phyloP scores from a whole-genome alignment of 2,888 invertebrate species.

The Caenorhabditis sp. region DNA sequence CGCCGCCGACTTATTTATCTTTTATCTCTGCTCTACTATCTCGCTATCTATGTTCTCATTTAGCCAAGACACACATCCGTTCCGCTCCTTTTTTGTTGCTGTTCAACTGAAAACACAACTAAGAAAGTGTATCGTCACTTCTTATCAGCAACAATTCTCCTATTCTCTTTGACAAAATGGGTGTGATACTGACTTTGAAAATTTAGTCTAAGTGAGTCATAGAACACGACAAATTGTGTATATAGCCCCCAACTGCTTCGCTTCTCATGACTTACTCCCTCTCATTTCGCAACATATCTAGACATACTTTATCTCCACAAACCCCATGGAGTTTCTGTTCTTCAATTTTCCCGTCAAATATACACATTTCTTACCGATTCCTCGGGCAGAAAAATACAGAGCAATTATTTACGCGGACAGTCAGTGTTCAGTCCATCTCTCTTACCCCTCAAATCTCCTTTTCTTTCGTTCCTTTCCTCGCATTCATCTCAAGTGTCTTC shows the following conservation, averaged over 20 bases:
- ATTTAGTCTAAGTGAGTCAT: slow-evolving; percentile 9
- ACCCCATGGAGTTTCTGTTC: slow-evolving; percentile 39
- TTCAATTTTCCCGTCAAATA: not conserved
- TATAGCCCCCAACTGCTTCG: too few relatives aligned
- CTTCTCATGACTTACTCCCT: too few relatives aligned
- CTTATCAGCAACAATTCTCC: too few relatives aligned
- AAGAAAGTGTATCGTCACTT: too few relatives aligned
- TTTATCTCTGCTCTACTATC: not conserved
- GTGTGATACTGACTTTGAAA: not conserved
- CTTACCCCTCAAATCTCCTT: slow-evolving; percentile 39
- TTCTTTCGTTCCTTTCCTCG: too few relatives aligned
- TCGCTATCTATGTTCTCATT: too few relatives aligned
- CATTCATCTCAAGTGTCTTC: slow-evolving; percentile 56
- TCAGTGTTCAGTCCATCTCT: slow-evolving; percentile 9
- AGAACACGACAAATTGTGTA: too few relatives aligned
- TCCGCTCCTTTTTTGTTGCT: too few relatives aligned
- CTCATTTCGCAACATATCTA: too few relatives aligned
- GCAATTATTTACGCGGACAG: slow-evolving; percentile 52
- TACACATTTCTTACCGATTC: slow-evolving; percentile 10
- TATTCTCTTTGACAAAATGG: too few relatives aligned
- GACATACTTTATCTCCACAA: not conserved
- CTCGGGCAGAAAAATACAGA: slow-evolving; percentile 1
- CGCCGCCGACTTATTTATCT: not conserved
- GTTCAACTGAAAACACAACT: too few relatives aligned
- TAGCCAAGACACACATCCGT: too few relatives aligned